These are phyloP conservation scores for Drosophila colorata DNA, from an alignment of 2,888 invertebrate genomes.

Conservation along the genomic window DNA sequence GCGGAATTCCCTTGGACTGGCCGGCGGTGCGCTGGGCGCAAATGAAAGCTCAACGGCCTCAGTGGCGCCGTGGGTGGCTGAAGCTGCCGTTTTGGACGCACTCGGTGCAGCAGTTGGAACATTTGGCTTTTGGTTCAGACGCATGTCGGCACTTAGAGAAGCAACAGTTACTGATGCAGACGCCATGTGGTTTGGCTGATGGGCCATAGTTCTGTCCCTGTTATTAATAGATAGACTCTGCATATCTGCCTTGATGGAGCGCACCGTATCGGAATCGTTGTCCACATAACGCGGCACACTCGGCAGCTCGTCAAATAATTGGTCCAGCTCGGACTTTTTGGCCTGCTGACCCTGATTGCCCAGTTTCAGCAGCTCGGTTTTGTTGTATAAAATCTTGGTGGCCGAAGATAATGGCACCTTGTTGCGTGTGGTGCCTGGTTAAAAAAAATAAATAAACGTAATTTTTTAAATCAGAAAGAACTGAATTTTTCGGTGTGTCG, in stretches of 20 bases:
- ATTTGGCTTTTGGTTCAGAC: neutral
- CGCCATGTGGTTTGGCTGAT: neutral
- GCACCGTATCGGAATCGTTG: conserved; percentile 15
- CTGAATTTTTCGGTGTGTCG: neutral
- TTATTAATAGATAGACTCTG: conserved; percentile 23
- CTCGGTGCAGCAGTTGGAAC: neutral
- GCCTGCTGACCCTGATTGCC: neutral
- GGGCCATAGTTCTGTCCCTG: neutral
- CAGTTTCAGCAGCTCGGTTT: conserved; percentile 36
- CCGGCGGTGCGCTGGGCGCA: conserved; percentile 17
- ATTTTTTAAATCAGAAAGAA: neutral
- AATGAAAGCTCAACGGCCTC: neutral
- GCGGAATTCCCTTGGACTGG: neutral
- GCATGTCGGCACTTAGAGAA: neutral
- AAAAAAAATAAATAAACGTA: neutral
- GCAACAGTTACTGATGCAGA: neutral
- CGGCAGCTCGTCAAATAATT: conserved; percentile 61
- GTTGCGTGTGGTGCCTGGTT: conserved; percentile 16
- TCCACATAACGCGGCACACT: conserved; percentile 52
- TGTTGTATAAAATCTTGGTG: conserved; percentile 32
- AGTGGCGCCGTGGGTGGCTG: neutral
- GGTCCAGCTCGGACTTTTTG: conserved; percentile 50
- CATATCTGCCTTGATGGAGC: conserved; percentile 28
- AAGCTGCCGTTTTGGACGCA: too few relatives aligned
- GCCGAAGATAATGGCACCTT: conserved; percentile 25